Percentiles rank a stretch among this genome's conserved stretches.
Conservation (phyloP, 2,797 vertebrate species). For the Clamator glandarius region DNA sequence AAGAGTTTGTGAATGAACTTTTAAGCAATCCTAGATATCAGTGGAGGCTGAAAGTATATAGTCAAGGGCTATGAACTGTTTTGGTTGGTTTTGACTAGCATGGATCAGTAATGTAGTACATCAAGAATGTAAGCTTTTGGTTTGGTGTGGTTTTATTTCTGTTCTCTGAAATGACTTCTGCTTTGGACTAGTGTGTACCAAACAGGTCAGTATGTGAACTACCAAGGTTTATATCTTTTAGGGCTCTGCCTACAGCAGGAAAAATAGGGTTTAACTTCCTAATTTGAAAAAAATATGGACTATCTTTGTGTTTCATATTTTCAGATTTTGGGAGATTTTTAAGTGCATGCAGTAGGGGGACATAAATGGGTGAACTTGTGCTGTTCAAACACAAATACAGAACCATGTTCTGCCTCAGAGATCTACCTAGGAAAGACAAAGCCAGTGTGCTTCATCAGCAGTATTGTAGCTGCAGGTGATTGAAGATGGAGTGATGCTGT, state of each 20-base stretch:
- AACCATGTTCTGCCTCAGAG: not conserved
- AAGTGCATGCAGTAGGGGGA: not conserved
- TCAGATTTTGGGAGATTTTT: not conserved
- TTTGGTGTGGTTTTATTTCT: not conserved
- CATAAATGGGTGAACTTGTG: not conserved
- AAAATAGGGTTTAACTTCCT: not conserved
- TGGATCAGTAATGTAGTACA: not conserved
- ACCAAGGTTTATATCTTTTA: not conserved
- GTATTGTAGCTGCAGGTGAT: not conserved
- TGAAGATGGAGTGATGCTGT: not conserved
- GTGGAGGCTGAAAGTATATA: not conserved
- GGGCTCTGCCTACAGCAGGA: not conserved
- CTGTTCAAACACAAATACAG: not conserved
- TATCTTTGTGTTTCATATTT: not conserved
- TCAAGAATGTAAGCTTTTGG: not conserved
- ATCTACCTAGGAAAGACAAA: not conserved
- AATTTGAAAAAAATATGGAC: not conserved
- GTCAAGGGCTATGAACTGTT: not conserved
- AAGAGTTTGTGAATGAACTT: not conserved
- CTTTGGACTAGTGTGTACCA: not conserved
- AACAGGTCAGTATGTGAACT: not conserved
- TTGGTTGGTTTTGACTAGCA: not conserved
- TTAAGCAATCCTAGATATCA: not conserved
- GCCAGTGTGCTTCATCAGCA: not conserved
- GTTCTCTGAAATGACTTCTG: not conserved